Evolutionary conservation across 2,113 vertebrate genomes (phyloP).

Genomic region (Gila orcuttii): DNA sequence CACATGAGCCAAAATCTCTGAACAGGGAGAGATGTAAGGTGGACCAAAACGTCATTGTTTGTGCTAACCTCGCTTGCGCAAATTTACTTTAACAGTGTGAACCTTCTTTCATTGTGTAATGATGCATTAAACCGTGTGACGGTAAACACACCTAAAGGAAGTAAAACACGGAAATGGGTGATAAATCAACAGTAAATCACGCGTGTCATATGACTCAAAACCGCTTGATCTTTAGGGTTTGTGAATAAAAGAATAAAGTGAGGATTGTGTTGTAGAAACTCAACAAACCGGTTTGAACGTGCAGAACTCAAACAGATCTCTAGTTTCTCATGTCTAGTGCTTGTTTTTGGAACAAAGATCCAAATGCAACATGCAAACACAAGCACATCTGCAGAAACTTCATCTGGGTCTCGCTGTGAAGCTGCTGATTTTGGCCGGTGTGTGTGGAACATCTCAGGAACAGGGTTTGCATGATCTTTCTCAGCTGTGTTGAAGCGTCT

Average conservation of each 20-base stretch:
- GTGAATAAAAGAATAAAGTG: not conserved
- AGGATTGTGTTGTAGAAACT: not conserved
- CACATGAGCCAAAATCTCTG: not conserved
- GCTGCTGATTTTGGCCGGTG: not conserved
- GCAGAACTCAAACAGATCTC: not conserved
- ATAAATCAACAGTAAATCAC: not conserved
- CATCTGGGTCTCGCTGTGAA: not conserved
- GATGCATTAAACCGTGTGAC: too few relatives aligned
- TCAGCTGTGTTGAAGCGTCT: not conserved
- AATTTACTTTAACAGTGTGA: not conserved
- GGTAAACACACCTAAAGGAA: not conserved
- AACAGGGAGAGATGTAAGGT: not conserved
- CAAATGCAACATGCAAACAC: not conserved
- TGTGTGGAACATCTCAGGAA: conserved; percentile 8
- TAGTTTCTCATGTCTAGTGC: too few relatives aligned
- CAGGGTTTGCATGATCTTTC: not conserved
- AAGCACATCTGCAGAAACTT: not conserved
- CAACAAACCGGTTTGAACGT: not conserved
- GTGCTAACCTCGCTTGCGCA: not conserved
- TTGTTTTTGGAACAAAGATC: not conserved
- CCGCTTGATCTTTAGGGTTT: not conserved
- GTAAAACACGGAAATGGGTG: not conserved
- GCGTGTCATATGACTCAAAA: not conserved
- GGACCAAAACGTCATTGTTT: not conserved
- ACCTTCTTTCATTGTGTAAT: not conserved